These are phyloP conservation scores for Piaya cayana DNA, from an alignment of 2,113 vertebrate genomes.

Conservation along the genomic window DNA sequence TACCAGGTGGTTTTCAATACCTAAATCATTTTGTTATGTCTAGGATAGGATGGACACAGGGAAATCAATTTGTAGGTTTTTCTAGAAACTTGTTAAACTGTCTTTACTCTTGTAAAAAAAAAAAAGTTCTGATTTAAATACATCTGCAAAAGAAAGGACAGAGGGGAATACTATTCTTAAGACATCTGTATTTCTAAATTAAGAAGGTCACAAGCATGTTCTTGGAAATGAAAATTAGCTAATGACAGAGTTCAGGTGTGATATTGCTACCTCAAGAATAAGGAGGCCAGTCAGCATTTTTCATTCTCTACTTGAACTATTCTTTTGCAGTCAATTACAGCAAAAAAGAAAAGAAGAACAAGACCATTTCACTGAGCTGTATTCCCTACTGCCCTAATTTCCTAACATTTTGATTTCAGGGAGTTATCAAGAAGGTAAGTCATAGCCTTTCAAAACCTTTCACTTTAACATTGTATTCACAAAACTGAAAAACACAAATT, in stretches of 20 bases:
- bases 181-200: neutral
- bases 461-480: neutral
- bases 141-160: neutral
- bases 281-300: neutral
- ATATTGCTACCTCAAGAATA: neutral
- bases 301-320: neutral
- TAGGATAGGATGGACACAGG: neutral
- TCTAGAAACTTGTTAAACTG: neutral
- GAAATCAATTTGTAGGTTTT: neutral
- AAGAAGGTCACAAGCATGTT: neutral
- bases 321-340: neutral
- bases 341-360: neutral
- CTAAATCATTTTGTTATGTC: neutral
- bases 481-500: neutral
- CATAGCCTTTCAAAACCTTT: neutral
- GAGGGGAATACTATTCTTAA: neutral
- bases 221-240: neutral
- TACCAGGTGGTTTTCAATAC: neutral
- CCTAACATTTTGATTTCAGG: neutral
- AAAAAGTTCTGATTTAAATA: neutral
- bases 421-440: neutral
- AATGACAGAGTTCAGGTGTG: neutral
- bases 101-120: neutral
- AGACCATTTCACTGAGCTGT: neutral
- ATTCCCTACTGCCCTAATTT: neutral